phyloP scores from a whole-genome alignment of 2,113 vertebrate genomes.

The Agelaius phoeniceus region DNA sequence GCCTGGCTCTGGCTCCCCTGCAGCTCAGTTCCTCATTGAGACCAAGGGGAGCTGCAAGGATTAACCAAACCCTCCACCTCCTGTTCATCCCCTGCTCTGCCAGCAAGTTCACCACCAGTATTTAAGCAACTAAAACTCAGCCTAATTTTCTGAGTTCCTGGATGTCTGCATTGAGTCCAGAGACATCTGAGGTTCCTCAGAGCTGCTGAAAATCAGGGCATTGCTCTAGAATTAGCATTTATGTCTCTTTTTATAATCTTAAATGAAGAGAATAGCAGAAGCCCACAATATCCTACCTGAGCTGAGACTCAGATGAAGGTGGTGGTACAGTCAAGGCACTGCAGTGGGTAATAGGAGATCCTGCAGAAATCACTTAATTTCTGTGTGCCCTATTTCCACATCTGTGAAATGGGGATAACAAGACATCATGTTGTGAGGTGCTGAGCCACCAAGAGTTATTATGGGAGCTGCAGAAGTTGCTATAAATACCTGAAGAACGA shows the following conservation, averaged over 20 bases:
- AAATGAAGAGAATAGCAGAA: not conserved
- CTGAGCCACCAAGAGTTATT: constrained; percentile 47
- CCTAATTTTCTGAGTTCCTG: not conserved
- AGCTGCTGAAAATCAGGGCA: not conserved
- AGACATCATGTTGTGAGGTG: constrained; percentile 6
- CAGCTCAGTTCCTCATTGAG: not conserved
- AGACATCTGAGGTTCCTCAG: not conserved
- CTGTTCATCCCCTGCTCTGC: not conserved
- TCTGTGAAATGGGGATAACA: constrained; percentile 49
- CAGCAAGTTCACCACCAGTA: not conserved
- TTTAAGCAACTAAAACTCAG: not conserved
- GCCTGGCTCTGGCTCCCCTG: not conserved
- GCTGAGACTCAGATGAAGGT: not conserved
- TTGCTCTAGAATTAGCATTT: not conserved
- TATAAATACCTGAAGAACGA: constrained; percentile 61
- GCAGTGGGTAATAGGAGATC: not conserved
- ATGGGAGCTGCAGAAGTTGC: constrained; percentile 42
- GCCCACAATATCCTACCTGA: not conserved
- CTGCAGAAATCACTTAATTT: not conserved
- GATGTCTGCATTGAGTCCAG: not conserved
- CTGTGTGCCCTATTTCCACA: constrained; percentile 34
- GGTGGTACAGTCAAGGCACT: not conserved
- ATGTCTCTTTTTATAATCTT: not conserved
- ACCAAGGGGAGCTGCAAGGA: not conserved
- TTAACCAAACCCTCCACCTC: not conserved